phyloP scores from a whole-genome alignment of 2,113 vertebrate species.

The Leuciscus idus region DNA sequence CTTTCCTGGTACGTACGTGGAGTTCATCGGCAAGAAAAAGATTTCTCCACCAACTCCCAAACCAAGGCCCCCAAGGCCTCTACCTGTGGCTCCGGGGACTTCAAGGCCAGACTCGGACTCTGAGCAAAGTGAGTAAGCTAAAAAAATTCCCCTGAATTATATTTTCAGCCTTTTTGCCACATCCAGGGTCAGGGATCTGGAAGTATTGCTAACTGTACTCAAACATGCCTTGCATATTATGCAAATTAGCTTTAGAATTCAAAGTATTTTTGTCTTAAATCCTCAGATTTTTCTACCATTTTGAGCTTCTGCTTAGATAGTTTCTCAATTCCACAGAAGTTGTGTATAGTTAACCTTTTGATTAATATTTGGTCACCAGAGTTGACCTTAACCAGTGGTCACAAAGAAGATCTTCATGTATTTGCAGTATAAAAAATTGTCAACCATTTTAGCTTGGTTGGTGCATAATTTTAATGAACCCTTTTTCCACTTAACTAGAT shows the following conservation, averaged over 20 bases:
- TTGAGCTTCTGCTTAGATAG: neutral
- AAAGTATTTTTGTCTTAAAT: neutral
- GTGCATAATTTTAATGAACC: neutral
- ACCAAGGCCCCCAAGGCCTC: conserved; percentile 89
- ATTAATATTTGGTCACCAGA: conserved; percentile 15
- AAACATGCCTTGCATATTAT: neutral
- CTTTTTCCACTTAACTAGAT: conserved; percentile 17
- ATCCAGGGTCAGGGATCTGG: neutral
- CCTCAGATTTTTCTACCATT: neutral
- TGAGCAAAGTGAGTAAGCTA: conserved; percentile 85
- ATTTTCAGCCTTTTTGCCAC: neutral
- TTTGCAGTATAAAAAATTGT: neutral
- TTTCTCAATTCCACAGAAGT: neutral
- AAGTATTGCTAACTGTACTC: neutral
- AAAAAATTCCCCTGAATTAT: neutral
- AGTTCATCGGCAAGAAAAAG: conserved; percentile 92
- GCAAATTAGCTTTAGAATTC: neutral
- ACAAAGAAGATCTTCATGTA: neutral
- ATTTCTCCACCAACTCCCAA: conserved; percentile 96
- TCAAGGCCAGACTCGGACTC: conserved; percentile 82
- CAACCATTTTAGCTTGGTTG: neutral
- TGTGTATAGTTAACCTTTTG: neutral
- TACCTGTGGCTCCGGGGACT: conserved; percentile 88
- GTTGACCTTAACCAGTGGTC: conserved; percentile 9
- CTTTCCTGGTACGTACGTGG: conserved; percentile 97